phyloP scores from a whole-genome alignment of 1,140 invertebrate genomes.

The Solenopsis invicta region DNA sequence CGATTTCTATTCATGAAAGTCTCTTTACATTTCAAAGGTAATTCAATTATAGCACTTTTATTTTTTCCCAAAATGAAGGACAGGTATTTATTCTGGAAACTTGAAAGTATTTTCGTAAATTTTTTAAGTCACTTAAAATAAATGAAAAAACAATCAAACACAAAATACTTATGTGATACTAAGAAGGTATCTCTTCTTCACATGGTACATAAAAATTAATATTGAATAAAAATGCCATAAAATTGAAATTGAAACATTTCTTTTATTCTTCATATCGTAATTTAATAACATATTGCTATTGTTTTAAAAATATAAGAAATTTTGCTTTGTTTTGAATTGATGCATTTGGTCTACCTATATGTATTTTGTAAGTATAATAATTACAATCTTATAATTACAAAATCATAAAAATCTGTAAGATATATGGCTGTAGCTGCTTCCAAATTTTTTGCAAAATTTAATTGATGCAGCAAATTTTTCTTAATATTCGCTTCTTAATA shows the following conservation, averaged over 20 bases:
- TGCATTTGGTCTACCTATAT: neutral
- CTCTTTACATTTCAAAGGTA: no score
- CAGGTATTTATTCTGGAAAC: no score
- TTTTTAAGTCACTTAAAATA: no score
- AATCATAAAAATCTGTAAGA: slow-evolving; percentile 2
- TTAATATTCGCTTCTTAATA: slow-evolving; percentile 3
- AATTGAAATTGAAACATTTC: slow-evolving; percentile 14
- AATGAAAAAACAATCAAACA: no score
- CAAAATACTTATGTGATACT: no score
- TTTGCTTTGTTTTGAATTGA: neutral
- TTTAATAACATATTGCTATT: neutral
- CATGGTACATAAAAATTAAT: neutral
- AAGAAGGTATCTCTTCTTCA: no score
- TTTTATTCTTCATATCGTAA: neutral
- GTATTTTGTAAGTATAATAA: neutral
- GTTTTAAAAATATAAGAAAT: neutral
- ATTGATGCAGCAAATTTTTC: slow-evolving; percentile 29
- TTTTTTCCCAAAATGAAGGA: no score
- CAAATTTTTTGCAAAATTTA: neutral
- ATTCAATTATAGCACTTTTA: no score
- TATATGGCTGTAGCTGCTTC: neutral
- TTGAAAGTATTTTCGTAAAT: no score
- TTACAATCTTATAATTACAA: no score
- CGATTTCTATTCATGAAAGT: no score
- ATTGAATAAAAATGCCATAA: slow-evolving; percentile 3